Evolutionary conservation across 2,797 vertebrate species (phyloP), one percentile per base, ranked within the genome.

Genomic region (Parotocinclus haroldoi): DNA sequence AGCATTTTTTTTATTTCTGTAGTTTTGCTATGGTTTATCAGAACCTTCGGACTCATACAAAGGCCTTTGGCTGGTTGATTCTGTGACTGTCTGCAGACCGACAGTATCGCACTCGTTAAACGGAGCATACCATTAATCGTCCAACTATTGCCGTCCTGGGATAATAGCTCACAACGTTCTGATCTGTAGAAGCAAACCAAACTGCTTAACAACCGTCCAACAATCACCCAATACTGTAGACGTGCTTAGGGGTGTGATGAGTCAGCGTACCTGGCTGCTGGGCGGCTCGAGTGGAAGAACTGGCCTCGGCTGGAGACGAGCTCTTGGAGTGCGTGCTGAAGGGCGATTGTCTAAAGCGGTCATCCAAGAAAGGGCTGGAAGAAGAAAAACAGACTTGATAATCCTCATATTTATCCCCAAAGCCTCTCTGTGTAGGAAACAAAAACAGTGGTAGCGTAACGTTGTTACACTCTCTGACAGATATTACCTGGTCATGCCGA

Each of bases 311-410:
- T 72, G 95, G 91, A 81, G 94, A 92, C 76, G 93, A 90, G 83
- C 96, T 95, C 92, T 96, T 98, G 83, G 95, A 92, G 83, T 88
- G 93, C 78, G 91, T 92, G 91, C 92, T 94, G 88, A 96, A 97
- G 17, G 95, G 94, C 91, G 96, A 98, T 98, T 98, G 96, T 98
- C 96, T 95, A 91, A 96, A 98, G 68, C 91, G 91, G 79, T 98
- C 96, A 82, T 98, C 96, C 87, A 97, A 93, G 87, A 93, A 99
- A 63, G 96, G 92, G 89, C 96, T 99, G 83, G 75, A 85, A 81
- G 55, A 63, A 51, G 39, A 66, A 2, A 55, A 45, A 4, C 48
- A 53, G 45, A 38, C 9, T 7, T 36, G 19, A 45, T 3, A 49
- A 52, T 5, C 7, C 1, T 52, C 49, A 52, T 5, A 48, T 14